phyloP scores from a whole-genome alignment of 2,113 vertebrate genomes.

The Syngnathus typhle region DNA sequence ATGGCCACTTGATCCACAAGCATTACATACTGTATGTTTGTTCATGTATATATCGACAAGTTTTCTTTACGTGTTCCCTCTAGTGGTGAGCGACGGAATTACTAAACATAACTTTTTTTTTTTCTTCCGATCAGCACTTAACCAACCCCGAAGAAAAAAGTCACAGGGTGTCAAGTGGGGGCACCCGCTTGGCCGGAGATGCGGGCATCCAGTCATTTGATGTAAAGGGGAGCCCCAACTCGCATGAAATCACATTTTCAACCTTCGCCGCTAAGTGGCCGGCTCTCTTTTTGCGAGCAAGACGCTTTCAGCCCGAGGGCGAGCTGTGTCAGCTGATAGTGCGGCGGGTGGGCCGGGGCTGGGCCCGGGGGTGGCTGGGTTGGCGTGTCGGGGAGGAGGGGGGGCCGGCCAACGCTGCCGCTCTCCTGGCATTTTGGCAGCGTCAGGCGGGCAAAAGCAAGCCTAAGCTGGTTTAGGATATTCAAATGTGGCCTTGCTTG shows the following conservation, averaged over 20 bases:
- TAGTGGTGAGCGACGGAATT: not conserved
- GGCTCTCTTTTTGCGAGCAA: constrained; percentile 39
- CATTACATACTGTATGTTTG: not conserved
- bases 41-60: not conserved
- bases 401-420: constrained; percentile 72
- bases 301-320: constrained; percentile 62
- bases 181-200: not conserved
- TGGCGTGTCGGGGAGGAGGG: constrained; percentile 35
- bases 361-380: constrained; percentile 53
- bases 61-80: not conserved
- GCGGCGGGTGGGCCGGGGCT: constrained; percentile 68
- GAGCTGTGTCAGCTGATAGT: constrained; percentile 78
- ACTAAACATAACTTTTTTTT: not conserved
- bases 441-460: constrained; percentile 66
- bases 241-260: not conserved
- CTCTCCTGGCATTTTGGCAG: constrained; percentile 81
- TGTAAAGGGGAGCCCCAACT: not conserved
- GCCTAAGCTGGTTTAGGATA: constrained; percentile 78
- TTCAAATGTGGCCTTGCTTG: constrained; percentile 75
- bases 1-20: not conserved
- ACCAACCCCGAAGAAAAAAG: not conserved
- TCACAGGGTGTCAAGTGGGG: not conserved
- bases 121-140: too few relatives aligned
- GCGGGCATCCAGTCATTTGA: not conserved
- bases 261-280: not conserved